Base-by-base conservation (phyloP, 2,888 invertebrate genomes). In the Microctonus hyperodae region DNA sequence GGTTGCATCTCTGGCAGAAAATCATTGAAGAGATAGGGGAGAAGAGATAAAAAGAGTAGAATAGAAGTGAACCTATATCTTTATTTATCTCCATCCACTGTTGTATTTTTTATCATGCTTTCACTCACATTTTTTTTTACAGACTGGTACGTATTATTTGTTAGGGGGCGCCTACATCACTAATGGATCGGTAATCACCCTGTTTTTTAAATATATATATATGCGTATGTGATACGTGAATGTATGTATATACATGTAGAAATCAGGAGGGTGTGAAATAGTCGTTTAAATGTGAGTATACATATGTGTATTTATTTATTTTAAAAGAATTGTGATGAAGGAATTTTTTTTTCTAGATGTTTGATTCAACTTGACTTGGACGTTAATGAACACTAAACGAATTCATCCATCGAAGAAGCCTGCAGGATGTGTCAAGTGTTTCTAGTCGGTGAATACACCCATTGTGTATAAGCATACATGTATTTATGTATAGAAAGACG, bases 161-260 rank as follows among this genome's bases (percentile, higher is more conserved):
- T 79, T 78, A 78, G 73, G 75, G 77, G 76, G 76, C 78, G 78
- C 76, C 16, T 44, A 44, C 44, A 44, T 16, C 7, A 78, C 79
- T 82, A 82, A 82, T 82, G 82, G 82, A 82, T 80, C 80, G 75
- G 76, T 82, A 82, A 82, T 82, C 80, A 79, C 79, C 4, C 10
- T 53, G 25, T n/a, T n/a, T n/a, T 60, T 22, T n/a, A 35, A n/a
- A 60, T 50, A 25, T 60, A 50, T 57, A 44, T 59, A 44, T 60
- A 25, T 50, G 50, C n/a, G n/a, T 57, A n/a, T n/a, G 57, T 16
- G n/a, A n/a, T n/a, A 25, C 64, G 28, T n/a, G 35, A 9, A 60
- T 50, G 25, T 60, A 50, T 57, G 44, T 59, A 44, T 60, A 25
- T 50, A 50, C n/a, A n/a, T 57, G 57, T 16, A 25, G 7, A n/a